Percentiles rank a stretch among this genome's conserved stretches.
Evolutionary conservation across 2,113 vertebrate species (phyloP).

Genomic region (Salvator merianae): DNA sequence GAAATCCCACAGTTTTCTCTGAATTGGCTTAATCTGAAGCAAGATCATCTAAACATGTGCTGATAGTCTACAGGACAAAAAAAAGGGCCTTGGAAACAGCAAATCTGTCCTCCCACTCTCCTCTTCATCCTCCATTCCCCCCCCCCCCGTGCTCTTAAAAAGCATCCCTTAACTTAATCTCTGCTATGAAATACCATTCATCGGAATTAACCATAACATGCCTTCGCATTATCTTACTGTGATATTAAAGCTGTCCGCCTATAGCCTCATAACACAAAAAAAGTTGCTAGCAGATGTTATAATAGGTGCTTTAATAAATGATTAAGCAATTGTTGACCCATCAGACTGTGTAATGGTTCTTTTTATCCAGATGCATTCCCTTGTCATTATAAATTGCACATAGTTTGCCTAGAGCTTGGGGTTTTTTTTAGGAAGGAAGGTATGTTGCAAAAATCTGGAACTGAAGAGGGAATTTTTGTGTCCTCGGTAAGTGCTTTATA

Average conservation of each 20-base stretch:
- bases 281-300: not conserved
- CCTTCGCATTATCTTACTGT: not conserved
- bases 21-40: too few species aligned
- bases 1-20: too few species aligned
- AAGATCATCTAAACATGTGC: too few species aligned
- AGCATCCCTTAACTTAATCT: not conserved
- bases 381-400: not conserved
- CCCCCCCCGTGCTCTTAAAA: too few species aligned
- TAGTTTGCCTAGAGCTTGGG: not conserved
- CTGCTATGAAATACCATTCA: constrained; percentile 1
- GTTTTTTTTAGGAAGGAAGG: not conserved
- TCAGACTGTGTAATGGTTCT: not conserved
- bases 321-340: not conserved
- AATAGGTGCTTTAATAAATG: constrained; percentile 7
- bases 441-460: too few species aligned
- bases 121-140: too few species aligned
- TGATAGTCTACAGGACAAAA: too few species aligned
- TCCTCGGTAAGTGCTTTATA: not conserved
- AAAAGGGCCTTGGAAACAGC: too few species aligned
- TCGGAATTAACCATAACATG: not conserved
- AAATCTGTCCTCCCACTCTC: too few species aligned
- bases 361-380: not conserved
- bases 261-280: not conserved
- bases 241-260: not conserved
- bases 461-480: not conserved